Base-by-base conservation (phyloP, 1,140 invertebrate species). In the Brachionus asplanchnoidis region DNA sequence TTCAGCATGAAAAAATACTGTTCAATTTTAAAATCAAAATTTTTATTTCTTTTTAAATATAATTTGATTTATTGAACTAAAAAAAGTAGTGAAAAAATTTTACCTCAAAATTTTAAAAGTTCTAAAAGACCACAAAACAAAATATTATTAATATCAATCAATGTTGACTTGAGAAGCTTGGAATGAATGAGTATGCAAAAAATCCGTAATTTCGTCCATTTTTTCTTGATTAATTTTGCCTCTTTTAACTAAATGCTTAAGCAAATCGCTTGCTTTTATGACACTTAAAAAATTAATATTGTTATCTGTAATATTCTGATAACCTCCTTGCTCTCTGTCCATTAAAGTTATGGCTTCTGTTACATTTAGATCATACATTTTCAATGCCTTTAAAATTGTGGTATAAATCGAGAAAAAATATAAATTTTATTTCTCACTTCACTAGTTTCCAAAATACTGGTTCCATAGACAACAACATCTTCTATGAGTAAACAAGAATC, bases 381-480 rank as follows among this genome's bases (percentile, higher is more conserved):
- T 90, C 32, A 98, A 90, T 88, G 86, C 86, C 89, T 91, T 78
- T 6, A 80, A 14, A 32, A 28, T 84, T 46, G 11, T 36, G 2
- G 6, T 36, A 36, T 36, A 36, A 7, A 36, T 36, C 32, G 6
- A 36, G 32, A 6, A 36, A 36, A 53, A 68, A 12, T 11, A 17
- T 32, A 20, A 66, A 36, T 77, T 14, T 77, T 12, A 5, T 26
- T 60, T 46, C 40, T 65, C 85, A 91, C 90, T 87, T 90, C 85
- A 28, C 93, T 94, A 6, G 96, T 98, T 89, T 99, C 97, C 85
- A 96, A 88, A 68, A 99, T 93, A 88, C 96, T 98, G 1, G 93
- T 93, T 1, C 97, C 97, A 86, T 94, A 96, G 1, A 96, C 97
- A 0, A 99, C 93, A 11, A 99, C 95, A 91, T 99, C 97, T 91